Evolutionary conservation across 1,140 invertebrate genomes (phyloP), one percentile per base, ranked within the genome.

Genomic region (Drosophila insularis): DNA sequence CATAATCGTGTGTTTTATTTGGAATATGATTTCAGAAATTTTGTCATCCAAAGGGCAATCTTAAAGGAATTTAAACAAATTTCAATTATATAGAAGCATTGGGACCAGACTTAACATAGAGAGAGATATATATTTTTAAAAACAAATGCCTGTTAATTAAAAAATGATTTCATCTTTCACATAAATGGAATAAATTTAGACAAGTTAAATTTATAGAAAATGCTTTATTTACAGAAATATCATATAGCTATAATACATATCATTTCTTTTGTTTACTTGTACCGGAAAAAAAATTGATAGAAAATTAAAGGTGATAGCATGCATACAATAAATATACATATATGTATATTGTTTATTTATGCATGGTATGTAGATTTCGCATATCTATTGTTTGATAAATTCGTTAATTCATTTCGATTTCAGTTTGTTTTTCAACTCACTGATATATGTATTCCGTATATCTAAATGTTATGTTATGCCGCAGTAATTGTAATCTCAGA

Each of bases 181-280:
- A n/a, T n/a, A n/a, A n/a, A n/a, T n/a, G n/a, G n/a, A n/a, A n/a
- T n/a, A n/a, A n/a, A n/a, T n/a, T n/a, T n/a, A n/a, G n/a, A n/a
- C n/a, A n/a, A n/a, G 14, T n/a, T 66, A 10, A 43, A 13, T 66
- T 46, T 58, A 35, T 74, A 74, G 63, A 62, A 74, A 68, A 73
- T 72, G 23, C 72, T 74, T 75, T 75, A 75, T 76, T 76, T 76
- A 76, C 74, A 76, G 58, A 76, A 68, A 63, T 75, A 63, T 35
- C 32, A 64, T 70, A 58, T 71, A 60, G 37, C 53, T 73, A 58
- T 23, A 39, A 54, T 54, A 54, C 50, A 54, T 54, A 21, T 54
- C 13, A 27, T 11, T 14, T 46, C n/a, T 19, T 46, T 5, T 19
- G 19, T 23, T 54, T 54, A 7, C 17, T 53, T 17, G 6, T 19